Evolutionary conservation across 53 echinoderm and acorn worm genomes (phyloP).

Genomic region (Apostichopus leukothele): DNA sequence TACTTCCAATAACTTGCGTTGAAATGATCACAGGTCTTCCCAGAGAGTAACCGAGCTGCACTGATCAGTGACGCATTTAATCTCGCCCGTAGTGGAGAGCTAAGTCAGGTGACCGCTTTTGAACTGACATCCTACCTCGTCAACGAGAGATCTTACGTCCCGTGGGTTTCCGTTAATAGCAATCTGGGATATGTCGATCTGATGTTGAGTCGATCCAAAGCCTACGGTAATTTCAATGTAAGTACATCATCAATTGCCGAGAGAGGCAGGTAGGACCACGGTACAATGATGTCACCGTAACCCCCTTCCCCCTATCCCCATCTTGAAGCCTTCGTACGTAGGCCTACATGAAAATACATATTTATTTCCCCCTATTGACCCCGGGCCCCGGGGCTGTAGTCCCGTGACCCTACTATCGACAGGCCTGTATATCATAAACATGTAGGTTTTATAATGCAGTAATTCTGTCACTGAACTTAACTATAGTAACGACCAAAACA

Average conservation of each 20-base stretch:
- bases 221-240: constrained; percentile 81
- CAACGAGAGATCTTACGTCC: constrained; percentile 71
- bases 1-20: not conserved
- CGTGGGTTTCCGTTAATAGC: constrained; percentile 59
- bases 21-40: constrained; percentile 58
- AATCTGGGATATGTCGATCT: constrained; percentile 69
- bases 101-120: constrained; percentile 66
- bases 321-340: too few species aligned
- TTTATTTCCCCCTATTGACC: too few species aligned
- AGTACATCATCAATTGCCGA: not conserved
- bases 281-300: too few species aligned
- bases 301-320: too few species aligned
- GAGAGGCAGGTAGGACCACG: too few species aligned
- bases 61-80: constrained; percentile 85
- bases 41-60: constrained; percentile 63
- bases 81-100: constrained; percentile 71
- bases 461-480: too few species aligned
- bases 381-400: too few species aligned
- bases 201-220: constrained; percentile 66
- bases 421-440: too few species aligned
- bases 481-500: too few species aligned
- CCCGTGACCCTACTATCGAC: too few species aligned
- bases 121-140: constrained; percentile 71
- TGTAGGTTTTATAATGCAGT: too few species aligned
- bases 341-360: too few species aligned